These are phyloP conservation scores for Axea sp. DNA, from an alignment of 2,888 invertebrate species.

Conservation along the genomic window DNA sequence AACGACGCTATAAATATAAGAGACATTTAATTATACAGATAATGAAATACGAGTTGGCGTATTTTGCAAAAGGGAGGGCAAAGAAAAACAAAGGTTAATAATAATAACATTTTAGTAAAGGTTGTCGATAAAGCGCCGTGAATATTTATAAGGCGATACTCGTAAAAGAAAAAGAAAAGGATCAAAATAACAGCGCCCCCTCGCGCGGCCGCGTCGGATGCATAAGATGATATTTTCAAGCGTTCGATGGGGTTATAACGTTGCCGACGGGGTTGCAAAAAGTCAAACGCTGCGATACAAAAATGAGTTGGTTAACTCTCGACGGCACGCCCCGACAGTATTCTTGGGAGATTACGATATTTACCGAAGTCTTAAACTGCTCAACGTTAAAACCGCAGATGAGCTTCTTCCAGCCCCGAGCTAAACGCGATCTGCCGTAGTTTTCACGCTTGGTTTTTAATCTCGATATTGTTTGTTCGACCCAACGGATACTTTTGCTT, in stretches of 20 bases:
- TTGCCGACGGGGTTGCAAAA: constrained; percentile 58
- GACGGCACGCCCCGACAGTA: constrained; percentile 75
- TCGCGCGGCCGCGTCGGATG: constrained; percentile 20
- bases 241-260: constrained; percentile 50
- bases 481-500: constrained; percentile 28
- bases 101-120: constrained; percentile 50
- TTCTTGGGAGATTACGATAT: constrained; percentile 74
- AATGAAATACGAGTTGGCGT: constrained; percentile 36
- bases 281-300: constrained; percentile 56
- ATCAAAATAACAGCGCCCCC: constrained; percentile 29
- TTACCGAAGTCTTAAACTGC: constrained; percentile 67
- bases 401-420: constrained; percentile 60
- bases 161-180: constrained; percentile 33
- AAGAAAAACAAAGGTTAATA: constrained; percentile 42
- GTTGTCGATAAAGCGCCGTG: constrained; percentile 59
- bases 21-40: constrained; percentile 50
- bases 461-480: constrained; percentile 53
- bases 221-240: constrained; percentile 32
- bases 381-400: constrained; percentile 52
- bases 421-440: constrained; percentile 40
- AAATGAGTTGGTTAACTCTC: constrained; percentile 78
- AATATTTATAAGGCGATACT: constrained; percentile 60
- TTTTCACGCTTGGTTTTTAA: constrained; percentile 57
- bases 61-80: too few relatives aligned
- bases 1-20: constrained; percentile 43